Percentiles rank a stretch among this genome's conserved stretches.
These are phyloP conservation scores for Elaphurus davidianus DNA, from an alignment of 2,113 vertebrate species.

Conservation along the genomic window DNA sequence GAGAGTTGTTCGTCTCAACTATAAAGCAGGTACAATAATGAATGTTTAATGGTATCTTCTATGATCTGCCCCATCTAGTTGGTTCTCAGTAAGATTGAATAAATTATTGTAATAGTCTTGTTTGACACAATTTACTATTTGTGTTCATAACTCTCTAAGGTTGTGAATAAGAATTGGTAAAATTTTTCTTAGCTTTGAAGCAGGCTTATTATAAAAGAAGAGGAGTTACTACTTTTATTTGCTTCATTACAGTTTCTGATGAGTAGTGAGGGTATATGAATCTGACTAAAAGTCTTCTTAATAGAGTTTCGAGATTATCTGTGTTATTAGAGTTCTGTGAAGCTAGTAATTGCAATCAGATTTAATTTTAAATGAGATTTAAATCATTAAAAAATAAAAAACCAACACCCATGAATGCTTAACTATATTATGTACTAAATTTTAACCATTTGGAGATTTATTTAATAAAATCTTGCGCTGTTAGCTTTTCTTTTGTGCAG, in stretches of 20 bases:
- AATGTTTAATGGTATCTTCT: background rate
- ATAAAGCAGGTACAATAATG: background rate
- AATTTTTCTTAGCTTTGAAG: constrained; percentile 32
- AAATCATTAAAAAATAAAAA: constrained; percentile 14
- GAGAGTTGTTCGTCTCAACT: background rate
- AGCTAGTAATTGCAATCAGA: background rate
- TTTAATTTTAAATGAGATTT: constrained; percentile 12
- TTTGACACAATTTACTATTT: background rate
- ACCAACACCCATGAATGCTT: background rate
- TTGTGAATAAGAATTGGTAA: background rate
- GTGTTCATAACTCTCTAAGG: background rate
- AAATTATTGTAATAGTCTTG: background rate
- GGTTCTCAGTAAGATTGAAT: constrained; percentile 8
- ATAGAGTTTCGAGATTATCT: background rate
- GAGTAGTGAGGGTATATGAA: background rate
- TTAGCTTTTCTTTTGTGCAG: constrained; percentile 25
- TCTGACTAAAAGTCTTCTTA: constrained; percentile 26
- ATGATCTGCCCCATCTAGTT: background rate
- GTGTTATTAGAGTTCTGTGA: constrained; percentile 34
- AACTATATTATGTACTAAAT: constrained; percentile 19
- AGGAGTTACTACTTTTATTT: background rate
- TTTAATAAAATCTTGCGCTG: background rate
- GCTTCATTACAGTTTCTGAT: background rate
- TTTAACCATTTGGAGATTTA: background rate
- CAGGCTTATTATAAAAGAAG: background rate